Percentiles rank a stretch among this genome's conserved stretches.
Evolutionary conservation across 1,140 invertebrate species (phyloP).

Genomic region (Hermatobates lingyangjiaoensis): DNA sequence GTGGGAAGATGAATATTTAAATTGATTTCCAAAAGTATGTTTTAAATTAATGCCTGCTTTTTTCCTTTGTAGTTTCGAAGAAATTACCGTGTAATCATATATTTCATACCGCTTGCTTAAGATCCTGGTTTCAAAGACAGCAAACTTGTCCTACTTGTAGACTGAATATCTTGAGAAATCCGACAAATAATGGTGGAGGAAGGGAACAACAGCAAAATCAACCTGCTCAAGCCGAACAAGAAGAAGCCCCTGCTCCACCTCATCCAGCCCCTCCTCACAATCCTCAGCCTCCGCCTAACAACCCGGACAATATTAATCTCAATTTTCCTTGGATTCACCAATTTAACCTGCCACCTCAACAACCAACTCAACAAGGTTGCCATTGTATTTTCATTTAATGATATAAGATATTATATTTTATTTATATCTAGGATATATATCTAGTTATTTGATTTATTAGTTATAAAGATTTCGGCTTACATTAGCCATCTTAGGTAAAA

Average conservation of each 20-base stretch:
- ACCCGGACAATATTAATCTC: neutral
- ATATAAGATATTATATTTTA: neutral
- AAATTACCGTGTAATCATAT: slow-evolving; percentile 99
- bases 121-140: slow-evolving; percentile 98
- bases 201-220: slow-evolving; percentile 5
- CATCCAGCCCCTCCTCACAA: slow-evolving; percentile 5
- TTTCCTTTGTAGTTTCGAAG: slow-evolving; percentile 57
- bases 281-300: slow-evolving; percentile 5
- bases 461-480: too few species aligned
- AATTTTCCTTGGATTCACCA: neutral
- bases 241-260: slow-evolving; percentile 11
- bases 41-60: neutral
- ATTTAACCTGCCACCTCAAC: neutral
- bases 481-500: too few species aligned
- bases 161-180: slow-evolving; percentile 74
- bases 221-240: slow-evolving; percentile 22
- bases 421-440: too few species aligned
- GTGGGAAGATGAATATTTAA: slow-evolving; percentile 22
- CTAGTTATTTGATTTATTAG: too few species aligned
- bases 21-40: too few species aligned
- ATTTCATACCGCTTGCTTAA: slow-evolving; percentile 93
- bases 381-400: neutral
- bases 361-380: neutral
- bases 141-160: slow-evolving; percentile 99
- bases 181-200: slow-evolving; percentile 19